Percentiles rank a stretch among this genome's conserved stretches.
These are phyloP conservation scores for Gallirallus australis DNA, from an alignment of 2,797 vertebrate species.

Conservation along the genomic window DNA sequence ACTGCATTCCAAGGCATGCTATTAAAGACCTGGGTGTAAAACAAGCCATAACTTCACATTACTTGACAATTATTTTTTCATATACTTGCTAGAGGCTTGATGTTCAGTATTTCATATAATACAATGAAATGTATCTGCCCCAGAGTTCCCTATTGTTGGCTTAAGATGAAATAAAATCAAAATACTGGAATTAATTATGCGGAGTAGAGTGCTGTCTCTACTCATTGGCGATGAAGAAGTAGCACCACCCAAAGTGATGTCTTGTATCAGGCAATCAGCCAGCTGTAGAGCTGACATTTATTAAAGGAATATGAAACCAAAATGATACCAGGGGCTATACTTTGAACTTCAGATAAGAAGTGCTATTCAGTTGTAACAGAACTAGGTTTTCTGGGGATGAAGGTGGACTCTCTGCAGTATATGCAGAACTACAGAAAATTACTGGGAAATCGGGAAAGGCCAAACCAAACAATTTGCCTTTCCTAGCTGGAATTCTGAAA, in stretches of 20 bases:
- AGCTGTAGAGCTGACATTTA: neutral
- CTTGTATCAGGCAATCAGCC: neutral
- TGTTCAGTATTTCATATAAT: slow-evolving; percentile 22
- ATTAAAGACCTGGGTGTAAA: neutral
- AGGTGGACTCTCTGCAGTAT: neutral
- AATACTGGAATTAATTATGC: slow-evolving; percentile 48
- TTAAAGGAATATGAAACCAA: neutral
- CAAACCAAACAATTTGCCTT: neutral
- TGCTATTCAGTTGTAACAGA: slow-evolving; percentile 8
- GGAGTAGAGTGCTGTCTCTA: neutral
- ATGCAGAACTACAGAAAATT: neutral
- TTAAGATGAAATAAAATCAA: slow-evolving; percentile 61
- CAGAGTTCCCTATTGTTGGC: slow-evolving; percentile 26
- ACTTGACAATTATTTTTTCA: neutral
- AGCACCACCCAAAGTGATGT: neutral
- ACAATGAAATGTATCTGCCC: slow-evolving; percentile 17
- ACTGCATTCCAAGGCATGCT: neutral
- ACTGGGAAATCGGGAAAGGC: neutral
- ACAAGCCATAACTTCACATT: neutral
- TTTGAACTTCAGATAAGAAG: slow-evolving; percentile 55
- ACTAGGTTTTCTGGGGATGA: neutral
- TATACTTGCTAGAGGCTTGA: slow-evolving; percentile 23
- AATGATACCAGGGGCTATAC: slow-evolving; percentile 20
- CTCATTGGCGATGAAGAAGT: neutral
- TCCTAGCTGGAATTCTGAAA: neutral